A percentile compares a stretch with the other conserved stretches of the same genome.
phyloP scores from a whole-genome alignment of 2,113 vertebrate genomes.

The Ailurus styani region DNA sequence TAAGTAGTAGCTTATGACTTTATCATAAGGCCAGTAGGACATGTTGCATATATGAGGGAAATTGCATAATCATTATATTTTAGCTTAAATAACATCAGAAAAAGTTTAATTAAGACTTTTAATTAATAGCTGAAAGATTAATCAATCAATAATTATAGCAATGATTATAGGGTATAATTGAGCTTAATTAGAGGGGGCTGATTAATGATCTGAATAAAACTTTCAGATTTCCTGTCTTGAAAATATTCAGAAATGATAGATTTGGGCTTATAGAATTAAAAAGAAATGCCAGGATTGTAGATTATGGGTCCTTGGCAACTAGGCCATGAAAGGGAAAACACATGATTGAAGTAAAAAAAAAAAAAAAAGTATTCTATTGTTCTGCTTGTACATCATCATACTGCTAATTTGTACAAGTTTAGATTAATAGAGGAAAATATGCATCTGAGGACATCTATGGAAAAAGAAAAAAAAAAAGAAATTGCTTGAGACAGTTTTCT shows the following conservation, averaged over 20 bases:
- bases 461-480: neutral
- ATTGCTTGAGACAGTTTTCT: constrained; percentile 53
- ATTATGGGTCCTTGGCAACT: constrained; percentile 41
- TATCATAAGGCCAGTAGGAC: constrained; percentile 64
- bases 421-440: constrained; percentile 43
- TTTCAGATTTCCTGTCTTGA: constrained; percentile 77
- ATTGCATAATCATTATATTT: constrained; percentile 83
- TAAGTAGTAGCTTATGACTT: constrained; percentile 38
- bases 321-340: constrained; percentile 44
- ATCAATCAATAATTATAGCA: constrained; percentile 87
- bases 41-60: constrained; percentile 75
- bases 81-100: constrained; percentile 81
- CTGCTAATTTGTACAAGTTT: neutral
- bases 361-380: constrained; percentile 51
- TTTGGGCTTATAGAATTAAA: constrained; percentile 67
- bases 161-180: constrained; percentile 84
- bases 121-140: constrained; percentile 86
- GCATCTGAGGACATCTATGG: neutral
- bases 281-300: constrained; percentile 56
- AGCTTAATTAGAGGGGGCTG: constrained; percentile 82
- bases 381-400: neutral
- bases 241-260: constrained; percentile 79
- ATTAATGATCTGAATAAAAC: constrained; percentile 83
- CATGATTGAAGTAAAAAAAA: neutral
- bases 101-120: constrained; percentile 83